These are phyloP conservation scores for Tanypteryx hageni DNA, from an alignment of 2,888 invertebrate genomes.

Conservation along the genomic window DNA sequence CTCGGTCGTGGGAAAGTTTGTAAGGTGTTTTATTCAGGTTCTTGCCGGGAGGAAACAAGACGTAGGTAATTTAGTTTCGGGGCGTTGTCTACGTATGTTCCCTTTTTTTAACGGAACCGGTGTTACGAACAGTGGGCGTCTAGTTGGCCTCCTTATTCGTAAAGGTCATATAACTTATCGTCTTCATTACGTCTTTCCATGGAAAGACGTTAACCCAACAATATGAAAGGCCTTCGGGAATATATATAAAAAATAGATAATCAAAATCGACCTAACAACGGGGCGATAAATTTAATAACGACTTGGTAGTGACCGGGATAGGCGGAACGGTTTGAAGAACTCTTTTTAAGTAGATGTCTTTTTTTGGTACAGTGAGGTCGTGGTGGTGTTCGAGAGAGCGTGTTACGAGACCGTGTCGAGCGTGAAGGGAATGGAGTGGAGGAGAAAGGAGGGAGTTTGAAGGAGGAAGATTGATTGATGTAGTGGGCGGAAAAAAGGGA, in stretches of 20 bases:
- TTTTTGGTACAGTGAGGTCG: not conserved
- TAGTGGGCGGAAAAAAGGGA: not conserved
- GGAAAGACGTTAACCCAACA: not conserved
- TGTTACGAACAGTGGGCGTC: not conserved
- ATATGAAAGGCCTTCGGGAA: not conserved
- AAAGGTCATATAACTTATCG: not conserved
- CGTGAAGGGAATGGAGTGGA: not conserved
- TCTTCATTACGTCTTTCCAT: not conserved
- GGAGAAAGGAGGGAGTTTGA: not conserved
- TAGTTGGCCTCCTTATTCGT: not conserved
- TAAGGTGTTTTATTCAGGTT: not conserved
- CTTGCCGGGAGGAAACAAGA: not conserved
- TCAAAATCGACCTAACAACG: not conserved
- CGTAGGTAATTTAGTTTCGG: not conserved
- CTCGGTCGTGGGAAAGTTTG: not conserved
- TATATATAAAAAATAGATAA: too few relatives aligned
- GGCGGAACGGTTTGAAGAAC: not conserved
- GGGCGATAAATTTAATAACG: constrained; percentile 24
- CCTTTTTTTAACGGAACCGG: not conserved
- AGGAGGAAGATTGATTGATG: constrained; percentile 11
- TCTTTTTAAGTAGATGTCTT: not conserved
- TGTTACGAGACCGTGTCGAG: not conserved
- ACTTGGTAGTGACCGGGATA: not conserved
- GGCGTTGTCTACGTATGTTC: not conserved
- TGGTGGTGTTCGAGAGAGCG: constrained; percentile 20